Evolutionary conservation across 1,140 invertebrate species (phyloP), one percentile per base, ranked within the genome.

Genomic region (Papilio xuthus): DNA sequence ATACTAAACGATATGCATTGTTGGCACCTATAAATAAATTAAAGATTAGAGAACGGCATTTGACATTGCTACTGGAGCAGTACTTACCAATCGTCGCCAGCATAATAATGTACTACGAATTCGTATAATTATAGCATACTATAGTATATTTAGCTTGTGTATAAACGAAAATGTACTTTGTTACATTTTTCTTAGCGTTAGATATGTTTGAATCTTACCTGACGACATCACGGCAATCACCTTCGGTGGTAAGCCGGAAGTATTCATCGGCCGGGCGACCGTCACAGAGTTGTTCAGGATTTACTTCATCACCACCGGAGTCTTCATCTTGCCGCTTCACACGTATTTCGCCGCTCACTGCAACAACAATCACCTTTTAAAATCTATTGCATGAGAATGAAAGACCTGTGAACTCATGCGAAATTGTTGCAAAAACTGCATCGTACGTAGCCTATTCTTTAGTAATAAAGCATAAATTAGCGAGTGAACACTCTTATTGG

Each of bases 201-300:
- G 23, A 28, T 18, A 67, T 28, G 26, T 67, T 73, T 23, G 60
- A 78, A 77, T 79, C 80, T 96, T 95, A 98, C 97, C 97, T 97
- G 87, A 98, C 97, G 79, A 98, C 98, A 93, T 98, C 97, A 83
- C 98, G 96, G 93, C 98, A 98, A 92, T 98, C 97, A 79, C 97
- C 97, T 63, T 97, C 97, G 28, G 96, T 96, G 78, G 96, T 96
- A 84, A 98, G 94, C 78, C 98, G 95, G 95, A 98, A 98, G 94
- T 98, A 98, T 91, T 98, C 98, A 86, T 98, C 97, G 26, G 96
- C 96, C 3, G 97, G 97, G 86, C 97, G 95, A 85, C 97, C 97
- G 80, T 97, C 96, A 89, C 98, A 98, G 18, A 98, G 95, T 91
- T 98, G 96, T 87, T 98, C 97, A 18, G 97, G 95, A 84, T 96